Percentiles rank a stretch among this genome's conserved stretches.
Evolutionary conservation across 30 jellyfish, hydroid and myxozoan species (phyloP).

Genomic region (Clytia hemisphaerica): DNA sequence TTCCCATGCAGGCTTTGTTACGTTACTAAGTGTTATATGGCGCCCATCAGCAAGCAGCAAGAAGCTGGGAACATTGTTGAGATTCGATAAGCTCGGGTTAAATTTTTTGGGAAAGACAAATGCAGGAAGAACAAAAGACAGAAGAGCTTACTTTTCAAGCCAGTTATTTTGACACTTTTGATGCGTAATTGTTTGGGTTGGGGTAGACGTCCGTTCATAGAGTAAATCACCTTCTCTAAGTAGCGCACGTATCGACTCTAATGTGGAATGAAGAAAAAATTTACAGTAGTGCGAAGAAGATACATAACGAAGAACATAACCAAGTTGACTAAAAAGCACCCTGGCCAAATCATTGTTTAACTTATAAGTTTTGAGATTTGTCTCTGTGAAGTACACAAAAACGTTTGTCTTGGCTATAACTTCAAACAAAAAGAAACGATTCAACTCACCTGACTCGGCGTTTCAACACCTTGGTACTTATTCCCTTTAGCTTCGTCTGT

Average conservation of each 20-base stretch:
- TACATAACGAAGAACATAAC: too few relatives aligned
- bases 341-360: too few relatives aligned
- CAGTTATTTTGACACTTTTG: conserved; percentile 53
- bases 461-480: conserved; percentile 90
- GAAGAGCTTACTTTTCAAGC: conserved; percentile 48
- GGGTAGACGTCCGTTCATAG: conserved; percentile 64
- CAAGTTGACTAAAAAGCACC: too few relatives aligned
- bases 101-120: too few relatives aligned
- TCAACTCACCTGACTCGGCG: conserved; percentile 88
- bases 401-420: neutral
- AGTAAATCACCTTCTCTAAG: conserved; percentile 56
- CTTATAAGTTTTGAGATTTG: too few relatives aligned
- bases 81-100: too few relatives aligned
- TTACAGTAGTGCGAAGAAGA: neutral
- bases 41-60: too few relatives aligned
- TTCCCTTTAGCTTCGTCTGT: conserved; percentile 93
- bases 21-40: too few relatives aligned
- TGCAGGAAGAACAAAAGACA: too few relatives aligned
- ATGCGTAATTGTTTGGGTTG: conserved; percentile 54
- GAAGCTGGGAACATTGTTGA: too few relatives aligned
- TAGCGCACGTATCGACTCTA: conserved; percentile 96
- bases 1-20: too few relatives aligned
- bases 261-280: neutral
- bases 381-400: neutral
- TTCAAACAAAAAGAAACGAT: too few relatives aligned